Base-by-base conservation (phyloP, 1,140 invertebrate genomes). In the Ceratosolen solmsi region DNA sequence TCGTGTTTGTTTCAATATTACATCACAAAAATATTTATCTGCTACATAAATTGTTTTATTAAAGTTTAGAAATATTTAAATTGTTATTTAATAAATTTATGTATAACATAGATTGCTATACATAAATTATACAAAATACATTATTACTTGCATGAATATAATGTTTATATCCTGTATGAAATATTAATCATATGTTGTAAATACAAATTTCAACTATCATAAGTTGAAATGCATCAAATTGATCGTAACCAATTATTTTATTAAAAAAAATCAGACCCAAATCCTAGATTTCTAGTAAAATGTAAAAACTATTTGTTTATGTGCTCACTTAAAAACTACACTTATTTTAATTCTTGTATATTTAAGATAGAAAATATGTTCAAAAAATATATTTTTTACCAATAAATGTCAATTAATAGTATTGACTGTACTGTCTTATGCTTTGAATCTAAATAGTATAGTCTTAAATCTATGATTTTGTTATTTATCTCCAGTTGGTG, bases 261-360 rank as follows among this genome's bases (percentile, higher is more conserved):
- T 81, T 74, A 25, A 65, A 27, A 63, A 75, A 30, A 60, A 63
- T 79, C 25, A 65, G 56, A 74, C 60, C n/a, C 22, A 25, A 60
- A 38, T 54, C 41, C 54, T 9, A 58, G 11, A 49, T 73, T 1
- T 73, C 38, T 81, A 82, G 65, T 33, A 79, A 54, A 65, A 84
- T 73, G 73, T 72, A 78, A 76, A 60, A 46, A 46, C 41, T 46
- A 13, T 13, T n/a, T n/a, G 41, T 46, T 5, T 13, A 46, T 46
- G 41, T 13, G 41, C 41, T 7, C 41, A 46, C 41, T 7, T 87
- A 87, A 89, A 89, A 89, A 88, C 88, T 89, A 87, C 70, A 27
- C 68, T 88, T 87, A 87, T 41, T 86, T 80, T 85, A 88, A 83
- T 72, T 77, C 72, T 81, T 84, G 63, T 86, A 81, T 79, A 81